These are phyloP conservation scores for Diprion similis DNA, from an alignment of 1,140 invertebrate species.

Conservation along the genomic window DNA sequence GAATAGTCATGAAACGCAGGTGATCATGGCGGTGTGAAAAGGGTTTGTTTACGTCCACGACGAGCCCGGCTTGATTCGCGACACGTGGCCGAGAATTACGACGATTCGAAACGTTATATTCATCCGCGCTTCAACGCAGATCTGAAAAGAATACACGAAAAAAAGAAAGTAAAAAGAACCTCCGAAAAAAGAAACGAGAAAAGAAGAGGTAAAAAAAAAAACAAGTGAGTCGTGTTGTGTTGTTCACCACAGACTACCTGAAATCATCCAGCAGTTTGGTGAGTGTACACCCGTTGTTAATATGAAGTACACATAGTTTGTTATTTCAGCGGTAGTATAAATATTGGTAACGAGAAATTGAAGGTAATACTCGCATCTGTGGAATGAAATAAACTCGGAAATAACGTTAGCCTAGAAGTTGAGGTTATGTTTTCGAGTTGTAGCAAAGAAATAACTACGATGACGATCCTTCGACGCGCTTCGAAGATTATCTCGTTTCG, in stretches of 20 bases:
- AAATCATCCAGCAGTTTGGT: not conserved
- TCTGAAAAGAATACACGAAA: no score
- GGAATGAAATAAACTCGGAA: no score
- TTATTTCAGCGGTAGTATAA: no score
- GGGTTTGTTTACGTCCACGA: not conserved
- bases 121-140: not conserved
- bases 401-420: no score
- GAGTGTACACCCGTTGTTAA: not conserved
- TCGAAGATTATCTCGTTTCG: no score
- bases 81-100: conserved; percentile 32
- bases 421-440: no score
- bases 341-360: no score
- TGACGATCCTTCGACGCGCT: no score
- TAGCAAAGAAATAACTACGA: no score
- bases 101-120: not conserved
- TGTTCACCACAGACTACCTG: not conserved
- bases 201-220: not conserved
- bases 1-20: conserved; percentile 29
- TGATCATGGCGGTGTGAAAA: not conserved
- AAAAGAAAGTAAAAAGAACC: not conserved
- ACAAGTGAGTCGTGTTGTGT: conserved; percentile 4
- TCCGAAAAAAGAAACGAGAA: not conserved
- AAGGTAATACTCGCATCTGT: no score
- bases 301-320: no score
- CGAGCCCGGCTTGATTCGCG: conserved; percentile 13